These are phyloP conservation scores for Mamestra configurata DNA, from an alignment of 1,140 invertebrate species.

Conservation along the genomic window DNA sequence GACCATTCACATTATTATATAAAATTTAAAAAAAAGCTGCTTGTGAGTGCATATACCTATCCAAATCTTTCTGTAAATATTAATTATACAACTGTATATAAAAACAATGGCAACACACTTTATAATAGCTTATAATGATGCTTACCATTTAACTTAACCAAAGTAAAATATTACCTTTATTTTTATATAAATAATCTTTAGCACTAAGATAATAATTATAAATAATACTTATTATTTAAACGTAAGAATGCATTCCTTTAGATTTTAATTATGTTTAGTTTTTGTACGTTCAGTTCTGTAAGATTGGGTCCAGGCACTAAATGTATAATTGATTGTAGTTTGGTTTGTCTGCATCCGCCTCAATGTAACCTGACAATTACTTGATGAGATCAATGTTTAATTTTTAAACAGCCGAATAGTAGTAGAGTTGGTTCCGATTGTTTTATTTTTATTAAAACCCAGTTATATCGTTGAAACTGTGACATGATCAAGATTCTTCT, in stretches of 20 bases:
- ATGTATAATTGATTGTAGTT: slow-evolving; percentile 26
- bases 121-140: slow-evolving; percentile 36
- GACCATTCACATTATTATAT: too few relatives aligned
- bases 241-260: slow-evolving; percentile 57
- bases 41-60: not conserved
- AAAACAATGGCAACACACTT: slow-evolving; percentile 36
- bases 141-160: slow-evolving; percentile 55
- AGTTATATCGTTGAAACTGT: not conserved
- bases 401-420: too few relatives aligned
- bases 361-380: slow-evolving; percentile 7
- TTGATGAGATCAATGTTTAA: slow-evolving; percentile 13
- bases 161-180: slow-evolving; percentile 56
- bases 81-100: slow-evolving; percentile 41
- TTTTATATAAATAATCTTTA: slow-evolving; percentile 46
- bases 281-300: slow-evolving; percentile 35
- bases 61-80: slow-evolving; percentile 38
- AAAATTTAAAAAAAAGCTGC: not conserved
- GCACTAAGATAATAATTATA: slow-evolving; percentile 39
- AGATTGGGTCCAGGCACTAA: slow-evolving; percentile 25
- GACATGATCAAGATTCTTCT: not conserved
- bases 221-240: slow-evolving; percentile 40
- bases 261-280: slow-evolving; percentile 47
- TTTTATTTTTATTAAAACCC: not conserved
- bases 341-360: slow-evolving; percentile 39
- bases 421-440: not conserved